Conservation (phyloP, 2,888 invertebrate species). For the Acronicta psi region DNA sequence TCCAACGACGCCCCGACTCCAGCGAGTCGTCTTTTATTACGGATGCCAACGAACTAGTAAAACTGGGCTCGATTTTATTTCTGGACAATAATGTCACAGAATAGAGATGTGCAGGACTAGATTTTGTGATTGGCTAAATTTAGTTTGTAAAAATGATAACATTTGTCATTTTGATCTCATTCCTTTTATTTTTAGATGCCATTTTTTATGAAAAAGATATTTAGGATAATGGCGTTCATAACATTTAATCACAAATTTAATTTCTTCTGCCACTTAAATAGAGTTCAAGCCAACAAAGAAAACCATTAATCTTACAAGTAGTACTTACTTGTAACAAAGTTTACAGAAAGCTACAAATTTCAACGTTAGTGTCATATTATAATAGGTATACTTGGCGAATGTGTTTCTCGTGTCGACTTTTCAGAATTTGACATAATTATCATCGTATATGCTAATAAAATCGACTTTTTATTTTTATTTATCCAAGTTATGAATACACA, state of each 20-base stretch:
- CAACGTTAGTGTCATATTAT: conserved; percentile 7
- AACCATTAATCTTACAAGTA: conserved; percentile 33
- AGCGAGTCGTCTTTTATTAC: conserved; percentile 63
- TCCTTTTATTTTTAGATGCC: conserved; percentile 3
- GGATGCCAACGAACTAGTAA: conserved; percentile 58
- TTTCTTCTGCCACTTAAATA: conserved; percentile 18
- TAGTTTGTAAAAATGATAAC: conserved; percentile 29
- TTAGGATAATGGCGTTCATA: background rate
- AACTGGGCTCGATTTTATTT: conserved; percentile 52
- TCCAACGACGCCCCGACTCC: conserved; percentile 55
- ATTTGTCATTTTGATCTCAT: conserved; percentile 7
- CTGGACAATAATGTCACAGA: conserved; percentile 43
- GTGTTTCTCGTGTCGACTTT: no score
- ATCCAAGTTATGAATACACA: no score
- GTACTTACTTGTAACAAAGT: conserved; percentile 18
- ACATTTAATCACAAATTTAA: conserved; percentile 3
- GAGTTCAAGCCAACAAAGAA: conserved; percentile 16
- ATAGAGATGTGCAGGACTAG: conserved; percentile 30
- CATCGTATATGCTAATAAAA: no score
- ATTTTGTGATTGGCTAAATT: conserved; percentile 13
- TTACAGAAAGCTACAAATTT: conserved; percentile 33
- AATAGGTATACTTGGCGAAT: background rate
- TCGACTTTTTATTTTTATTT: no score
- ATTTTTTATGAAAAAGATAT: background rate
- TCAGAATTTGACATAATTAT: background rate